These are phyloP conservation scores for Gnatocerus cornutus DNA, from an alignment of 2,888 invertebrate genomes.

Conservation along the genomic window DNA sequence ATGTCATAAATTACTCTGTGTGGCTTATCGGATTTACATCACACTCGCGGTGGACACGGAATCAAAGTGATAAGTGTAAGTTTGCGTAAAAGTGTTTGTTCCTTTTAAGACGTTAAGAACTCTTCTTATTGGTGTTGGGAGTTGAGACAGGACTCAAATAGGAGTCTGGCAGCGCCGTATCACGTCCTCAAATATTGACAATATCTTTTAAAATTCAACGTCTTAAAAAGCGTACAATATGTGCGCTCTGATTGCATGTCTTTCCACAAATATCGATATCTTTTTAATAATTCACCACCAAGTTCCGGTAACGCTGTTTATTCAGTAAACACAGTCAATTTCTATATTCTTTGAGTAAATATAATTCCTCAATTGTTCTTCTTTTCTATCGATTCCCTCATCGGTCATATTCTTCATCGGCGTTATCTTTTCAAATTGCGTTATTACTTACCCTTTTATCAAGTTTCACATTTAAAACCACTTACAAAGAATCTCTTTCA, in stretches of 20 bases:
- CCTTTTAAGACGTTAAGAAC: too few relatives aligned
- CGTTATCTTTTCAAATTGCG: conserved; percentile 26
- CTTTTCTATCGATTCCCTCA: conserved; percentile 32
- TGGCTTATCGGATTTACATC: background rate
- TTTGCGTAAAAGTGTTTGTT: background rate
- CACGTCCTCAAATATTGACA: conserved; percentile 28
- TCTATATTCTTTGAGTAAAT: conserved; percentile 41
- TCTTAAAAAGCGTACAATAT: conserved; percentile 29
- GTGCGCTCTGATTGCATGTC: conserved; percentile 37
- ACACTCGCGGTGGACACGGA: background rate
- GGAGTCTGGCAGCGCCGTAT: background rate
- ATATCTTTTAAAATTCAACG: conserved; percentile 19
- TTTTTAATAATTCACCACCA: conserved; percentile 42
- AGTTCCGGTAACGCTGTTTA: conserved; percentile 43
- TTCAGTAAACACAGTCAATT: conserved; percentile 45
- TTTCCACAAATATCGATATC: conserved; percentile 38
- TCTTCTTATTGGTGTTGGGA: too few relatives aligned
- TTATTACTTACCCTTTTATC: conserved; percentile 12
- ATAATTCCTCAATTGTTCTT: conserved; percentile 49
- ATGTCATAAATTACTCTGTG: background rate
- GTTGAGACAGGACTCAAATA: too few relatives aligned
- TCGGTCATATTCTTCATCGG: conserved; percentile 39
- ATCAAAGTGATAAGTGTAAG: background rate
- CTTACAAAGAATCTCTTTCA: conserved; percentile 7
- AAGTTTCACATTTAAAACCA: conserved; percentile 7